Conservation (phyloP, 2,888 invertebrate species). For the Mythimna impura region DNA sequence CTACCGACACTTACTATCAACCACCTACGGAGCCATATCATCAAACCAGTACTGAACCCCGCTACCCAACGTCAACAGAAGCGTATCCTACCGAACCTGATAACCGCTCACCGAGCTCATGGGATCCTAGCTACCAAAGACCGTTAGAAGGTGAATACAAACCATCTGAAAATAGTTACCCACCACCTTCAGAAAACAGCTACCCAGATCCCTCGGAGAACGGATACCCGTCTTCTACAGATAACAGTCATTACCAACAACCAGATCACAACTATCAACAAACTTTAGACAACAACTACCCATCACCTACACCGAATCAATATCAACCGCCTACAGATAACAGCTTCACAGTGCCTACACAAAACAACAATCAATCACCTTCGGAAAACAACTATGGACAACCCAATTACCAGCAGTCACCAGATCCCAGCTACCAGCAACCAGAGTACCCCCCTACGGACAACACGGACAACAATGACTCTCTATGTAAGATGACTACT, state of each 20-base stretch:
- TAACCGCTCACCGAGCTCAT: constrained; percentile 21
- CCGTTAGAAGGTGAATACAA: constrained; percentile 26
- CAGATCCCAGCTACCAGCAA: constrained; percentile 43
- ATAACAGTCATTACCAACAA: constrained; percentile 38
- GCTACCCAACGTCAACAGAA: constrained; percentile 43
- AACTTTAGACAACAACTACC: constrained; percentile 55
- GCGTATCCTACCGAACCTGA: constrained; percentile 27
- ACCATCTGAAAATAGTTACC: constrained; percentile 29
- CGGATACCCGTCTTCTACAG: constrained; percentile 33
- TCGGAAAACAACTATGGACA: constrained; percentile 31
- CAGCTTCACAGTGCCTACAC: constrained; percentile 28
- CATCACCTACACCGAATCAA: constrained; percentile 49
- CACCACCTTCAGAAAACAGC: constrained; percentile 23
- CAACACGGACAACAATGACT: constrained; percentile 64
- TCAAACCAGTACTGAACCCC: constrained; percentile 40
- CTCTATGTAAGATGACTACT: constrained; percentile 73
- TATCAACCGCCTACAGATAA: constrained; percentile 48
- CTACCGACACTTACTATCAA: constrained; percentile 40
- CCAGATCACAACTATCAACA: constrained; percentile 51
- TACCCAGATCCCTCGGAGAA: constrained; percentile 17
- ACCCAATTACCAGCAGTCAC: constrained; percentile 32
- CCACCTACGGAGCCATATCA: constrained; percentile 45
- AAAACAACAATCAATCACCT: constrained; percentile 28
- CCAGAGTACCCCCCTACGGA: constrained; percentile 51
- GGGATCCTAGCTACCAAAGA: constrained; percentile 34